These are phyloP conservation scores for Pitta sordida DNA, from an alignment of 2,113 vertebrate species.

Conservation along the genomic window DNA sequence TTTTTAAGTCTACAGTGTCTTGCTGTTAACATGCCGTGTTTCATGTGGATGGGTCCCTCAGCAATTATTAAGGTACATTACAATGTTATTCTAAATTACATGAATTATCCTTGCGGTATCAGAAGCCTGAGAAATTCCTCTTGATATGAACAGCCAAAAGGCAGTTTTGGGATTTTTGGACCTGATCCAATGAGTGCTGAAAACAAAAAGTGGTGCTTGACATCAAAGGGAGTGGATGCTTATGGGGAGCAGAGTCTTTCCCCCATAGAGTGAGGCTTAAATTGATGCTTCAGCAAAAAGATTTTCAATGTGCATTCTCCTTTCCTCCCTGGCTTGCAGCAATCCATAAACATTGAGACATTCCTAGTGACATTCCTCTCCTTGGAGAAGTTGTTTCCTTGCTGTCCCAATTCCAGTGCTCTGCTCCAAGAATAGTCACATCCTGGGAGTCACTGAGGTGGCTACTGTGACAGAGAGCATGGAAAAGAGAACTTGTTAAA, in stretches of 20 bases:
- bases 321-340: background rate
- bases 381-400: background rate
- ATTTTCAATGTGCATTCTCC: background rate
- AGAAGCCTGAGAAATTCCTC: background rate
- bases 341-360: background rate
- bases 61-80: background rate
- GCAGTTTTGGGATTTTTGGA: background rate
- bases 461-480: background rate
- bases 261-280: background rate
- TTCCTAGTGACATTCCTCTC: background rate
- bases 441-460: background rate
- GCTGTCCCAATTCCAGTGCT: background rate
- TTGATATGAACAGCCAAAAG: background rate
- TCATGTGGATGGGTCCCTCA: background rate
- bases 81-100: background rate
- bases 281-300: background rate
- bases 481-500: background rate
- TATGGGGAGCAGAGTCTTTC: background rate
- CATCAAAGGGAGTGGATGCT: background rate
- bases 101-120: background rate
- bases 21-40: background rate
- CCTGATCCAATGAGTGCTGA: background rate
- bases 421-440: background rate
- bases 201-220: accelerated
- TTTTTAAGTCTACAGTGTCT: background rate